Conservation (phyloP, 2,113 vertebrate genomes). For the Fulica atra region DNA sequence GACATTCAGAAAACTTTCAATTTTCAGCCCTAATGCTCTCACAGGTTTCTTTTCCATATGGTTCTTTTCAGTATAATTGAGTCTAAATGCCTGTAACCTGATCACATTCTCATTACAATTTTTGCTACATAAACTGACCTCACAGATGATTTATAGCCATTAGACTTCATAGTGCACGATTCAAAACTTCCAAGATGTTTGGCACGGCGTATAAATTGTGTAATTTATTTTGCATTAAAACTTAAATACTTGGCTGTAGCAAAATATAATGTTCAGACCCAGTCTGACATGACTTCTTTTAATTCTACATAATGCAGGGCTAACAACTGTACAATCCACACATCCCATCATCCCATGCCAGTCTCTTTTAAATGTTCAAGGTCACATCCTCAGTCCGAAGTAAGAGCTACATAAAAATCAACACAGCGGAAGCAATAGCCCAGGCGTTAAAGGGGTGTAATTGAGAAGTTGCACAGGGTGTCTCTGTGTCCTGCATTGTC, state of each 20-base stretch:
- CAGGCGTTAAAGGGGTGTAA: not conserved
- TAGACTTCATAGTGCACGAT: constrained; percentile 38
- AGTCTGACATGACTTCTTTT: constrained; percentile 37
- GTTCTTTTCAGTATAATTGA: constrained; percentile 79
- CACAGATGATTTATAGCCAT: constrained; percentile 71
- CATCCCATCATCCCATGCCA: not conserved
- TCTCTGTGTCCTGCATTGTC: not conserved
- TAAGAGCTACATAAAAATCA: not conserved
- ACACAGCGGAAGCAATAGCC: not conserved
- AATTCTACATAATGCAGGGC: not conserved
- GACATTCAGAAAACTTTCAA: constrained; percentile 41
- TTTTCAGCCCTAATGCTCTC: constrained; percentile 57
- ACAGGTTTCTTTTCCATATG: constrained; percentile 76
- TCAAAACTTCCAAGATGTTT: constrained; percentile 71
- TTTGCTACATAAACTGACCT: constrained; percentile 72
- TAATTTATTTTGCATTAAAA: constrained; percentile 68
- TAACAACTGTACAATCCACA: not conserved
- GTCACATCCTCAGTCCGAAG: not conserved
- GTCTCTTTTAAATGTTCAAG: not conserved
- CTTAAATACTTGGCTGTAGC: constrained; percentile 51
- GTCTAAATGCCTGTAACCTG: constrained; percentile 76
- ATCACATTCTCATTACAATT: constrained; percentile 73
- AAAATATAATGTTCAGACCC: constrained; percentile 17
- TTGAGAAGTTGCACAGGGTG: not conserved
- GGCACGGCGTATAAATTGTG: constrained; percentile 41